Percentiles rank a stretch among this genome's conserved stretches.
These are phyloP conservation scores for Morus bassanus DNA, from an alignment of 2,797 vertebrate species.

Conservation along the genomic window DNA sequence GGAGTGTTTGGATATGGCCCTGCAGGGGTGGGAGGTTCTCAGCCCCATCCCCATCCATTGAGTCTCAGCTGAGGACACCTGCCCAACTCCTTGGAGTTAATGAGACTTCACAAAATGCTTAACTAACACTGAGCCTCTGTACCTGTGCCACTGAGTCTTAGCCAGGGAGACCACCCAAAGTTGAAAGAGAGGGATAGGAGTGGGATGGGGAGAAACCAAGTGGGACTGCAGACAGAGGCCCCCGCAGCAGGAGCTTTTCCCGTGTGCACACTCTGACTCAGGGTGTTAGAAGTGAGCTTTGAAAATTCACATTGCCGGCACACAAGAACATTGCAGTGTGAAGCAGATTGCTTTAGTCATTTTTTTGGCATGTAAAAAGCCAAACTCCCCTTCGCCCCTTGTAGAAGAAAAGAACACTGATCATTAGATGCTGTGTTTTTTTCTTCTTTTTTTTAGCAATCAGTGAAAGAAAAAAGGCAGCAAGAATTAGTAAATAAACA, in stretches of 20 bases:
- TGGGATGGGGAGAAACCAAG: fast-evolving
- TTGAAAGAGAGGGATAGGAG: fast-evolving
- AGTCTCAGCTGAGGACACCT: not conserved
- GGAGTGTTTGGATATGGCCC: not conserved
- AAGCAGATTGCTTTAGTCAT: not conserved
- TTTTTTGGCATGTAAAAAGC: not conserved
- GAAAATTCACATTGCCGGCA: not conserved
- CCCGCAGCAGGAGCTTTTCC: not conserved
- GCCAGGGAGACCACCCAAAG: not conserved
- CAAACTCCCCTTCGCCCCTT: not conserved
- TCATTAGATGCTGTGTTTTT: not conserved
- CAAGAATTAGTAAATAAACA: not conserved
- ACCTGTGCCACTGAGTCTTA: not conserved
- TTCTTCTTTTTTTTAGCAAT: not conserved
- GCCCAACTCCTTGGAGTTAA: not conserved
- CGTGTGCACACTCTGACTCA: fast-evolving
- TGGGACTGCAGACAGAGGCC: not conserved
- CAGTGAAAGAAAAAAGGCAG: not conserved
- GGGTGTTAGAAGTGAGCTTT: not conserved
- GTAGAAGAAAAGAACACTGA: not conserved
- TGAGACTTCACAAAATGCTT: not conserved
- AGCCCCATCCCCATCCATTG: not conserved
- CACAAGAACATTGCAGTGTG: not conserved
- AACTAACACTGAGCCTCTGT: not conserved
- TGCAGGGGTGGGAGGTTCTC: not conserved